Conservation (phyloP, 2,888 invertebrate genomes). For the Stomorhina lunata region DNA sequence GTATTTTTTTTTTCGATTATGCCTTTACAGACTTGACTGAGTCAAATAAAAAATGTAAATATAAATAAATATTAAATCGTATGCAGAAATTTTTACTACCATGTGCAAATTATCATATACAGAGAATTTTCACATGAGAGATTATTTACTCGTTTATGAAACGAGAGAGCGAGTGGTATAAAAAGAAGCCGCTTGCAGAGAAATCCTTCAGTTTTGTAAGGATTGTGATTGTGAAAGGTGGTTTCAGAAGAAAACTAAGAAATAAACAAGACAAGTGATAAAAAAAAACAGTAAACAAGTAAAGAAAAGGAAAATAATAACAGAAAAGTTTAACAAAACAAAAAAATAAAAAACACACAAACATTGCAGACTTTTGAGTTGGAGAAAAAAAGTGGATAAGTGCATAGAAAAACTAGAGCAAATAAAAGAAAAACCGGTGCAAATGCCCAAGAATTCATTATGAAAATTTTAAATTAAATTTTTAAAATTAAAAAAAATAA, state of each 20-base stretch:
- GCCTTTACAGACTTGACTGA: conserved; percentile 20
- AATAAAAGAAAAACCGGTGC: conserved; percentile 69
- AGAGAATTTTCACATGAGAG: background rate
- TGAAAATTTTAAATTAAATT: background rate
- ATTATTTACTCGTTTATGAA: background rate
- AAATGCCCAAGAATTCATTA: conserved; percentile 61
- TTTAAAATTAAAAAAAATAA: background rate
- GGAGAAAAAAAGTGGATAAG: conserved; percentile 2
- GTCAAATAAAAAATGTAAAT: background rate
- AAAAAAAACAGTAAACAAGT: conserved; percentile 2
- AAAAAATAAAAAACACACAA: background rate
- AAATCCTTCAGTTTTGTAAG: conserved; percentile 76
- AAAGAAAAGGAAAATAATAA: background rate
- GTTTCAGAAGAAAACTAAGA: background rate
- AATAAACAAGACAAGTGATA: background rate
- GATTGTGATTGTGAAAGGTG: conserved; percentile 69
- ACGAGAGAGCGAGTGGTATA: conserved; percentile 70
- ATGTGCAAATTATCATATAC: background rate
- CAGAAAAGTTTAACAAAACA: background rate
- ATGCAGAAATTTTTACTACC: background rate
- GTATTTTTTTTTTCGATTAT: no score
- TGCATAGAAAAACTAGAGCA: conserved; percentile 17
- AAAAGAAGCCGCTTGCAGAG: conserved; percentile 73
- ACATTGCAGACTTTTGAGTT: background rate
- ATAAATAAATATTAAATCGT: background rate